Percentiles rank a stretch among this genome's conserved stretches.
phyloP scores from a whole-genome alignment of 2,888 invertebrate genomes.

The Thymelicus lineola region DNA sequence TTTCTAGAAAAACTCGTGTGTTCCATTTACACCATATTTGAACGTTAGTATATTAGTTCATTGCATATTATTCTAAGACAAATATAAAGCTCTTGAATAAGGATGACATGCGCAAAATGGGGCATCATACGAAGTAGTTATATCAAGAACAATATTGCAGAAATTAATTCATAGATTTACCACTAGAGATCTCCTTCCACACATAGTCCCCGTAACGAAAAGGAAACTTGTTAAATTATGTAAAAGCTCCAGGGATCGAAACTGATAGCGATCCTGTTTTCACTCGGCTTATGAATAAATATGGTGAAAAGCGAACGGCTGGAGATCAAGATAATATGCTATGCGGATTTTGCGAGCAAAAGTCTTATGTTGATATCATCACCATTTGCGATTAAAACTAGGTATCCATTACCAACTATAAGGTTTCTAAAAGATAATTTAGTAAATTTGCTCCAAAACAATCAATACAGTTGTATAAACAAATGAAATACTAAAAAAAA shows the following conservation, averaged over 20 bases:
- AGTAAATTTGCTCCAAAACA: too few relatives aligned
- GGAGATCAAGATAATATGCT: constrained; percentile 18
- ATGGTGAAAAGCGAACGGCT: constrained; percentile 30
- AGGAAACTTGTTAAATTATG: constrained; percentile 45
- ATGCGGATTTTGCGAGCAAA: constrained; percentile 22
- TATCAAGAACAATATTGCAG: neutral
- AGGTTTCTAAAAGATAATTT: too few relatives aligned
- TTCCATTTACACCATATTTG: too few relatives aligned
- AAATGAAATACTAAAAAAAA: too few relatives aligned
- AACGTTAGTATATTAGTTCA: too few relatives aligned
- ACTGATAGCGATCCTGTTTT: constrained; percentile 41
- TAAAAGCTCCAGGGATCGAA: constrained; percentile 38
- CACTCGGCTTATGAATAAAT: constrained; percentile 48
- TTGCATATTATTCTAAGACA: too few relatives aligned
- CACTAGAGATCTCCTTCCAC: neutral
- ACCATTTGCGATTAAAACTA: too few relatives aligned
- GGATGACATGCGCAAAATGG: neutral
- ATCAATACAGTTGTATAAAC: too few relatives aligned
- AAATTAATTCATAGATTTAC: constrained; percentile 5
- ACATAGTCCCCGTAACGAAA: constrained; percentile 24
- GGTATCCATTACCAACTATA: too few relatives aligned
- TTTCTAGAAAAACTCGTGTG: too few relatives aligned
- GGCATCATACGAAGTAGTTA: neutral
- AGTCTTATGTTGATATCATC: neutral
- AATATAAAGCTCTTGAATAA: too few relatives aligned